Conservation (phyloP, 2,113 vertebrate species). For the Eudyptes chrysolophus region DNA sequence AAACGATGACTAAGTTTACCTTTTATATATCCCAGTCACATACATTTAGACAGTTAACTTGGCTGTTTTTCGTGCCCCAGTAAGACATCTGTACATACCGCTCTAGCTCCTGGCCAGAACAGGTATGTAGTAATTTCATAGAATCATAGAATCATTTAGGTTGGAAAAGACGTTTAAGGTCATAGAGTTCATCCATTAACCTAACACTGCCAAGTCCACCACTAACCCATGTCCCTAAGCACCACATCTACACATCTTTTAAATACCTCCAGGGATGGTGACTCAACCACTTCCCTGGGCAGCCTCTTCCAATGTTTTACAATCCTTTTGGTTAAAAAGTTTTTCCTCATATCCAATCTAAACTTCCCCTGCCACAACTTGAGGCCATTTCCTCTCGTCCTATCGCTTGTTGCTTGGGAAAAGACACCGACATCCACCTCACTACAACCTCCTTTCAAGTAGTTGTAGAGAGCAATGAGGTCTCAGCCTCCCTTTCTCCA, state of each 20-base stretch:
- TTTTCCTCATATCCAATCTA: too few relatives aligned
- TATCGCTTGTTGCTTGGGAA: too few relatives aligned
- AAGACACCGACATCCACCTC: too few relatives aligned
- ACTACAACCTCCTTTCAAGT: too few relatives aligned
- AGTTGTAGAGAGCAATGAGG: too few relatives aligned
- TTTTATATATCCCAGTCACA: neutral
- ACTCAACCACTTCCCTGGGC: too few relatives aligned
- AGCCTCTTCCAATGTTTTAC: too few relatives aligned
- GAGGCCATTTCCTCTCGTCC: too few relatives aligned
- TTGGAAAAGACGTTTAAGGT: neutral
- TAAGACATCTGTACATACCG: neutral
- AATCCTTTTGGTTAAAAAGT: too few relatives aligned
- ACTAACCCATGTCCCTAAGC: neutral
- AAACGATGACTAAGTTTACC: neutral
- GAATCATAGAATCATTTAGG: neutral
- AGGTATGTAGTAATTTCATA: neutral
- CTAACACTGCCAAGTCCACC: neutral
- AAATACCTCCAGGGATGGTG: too few relatives aligned
- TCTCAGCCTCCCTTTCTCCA: too few relatives aligned
- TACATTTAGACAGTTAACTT: neutral
- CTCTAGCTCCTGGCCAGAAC: neutral
- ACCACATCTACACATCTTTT: neutral
- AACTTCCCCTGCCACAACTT: too few relatives aligned
- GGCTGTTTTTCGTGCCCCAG: neutral
- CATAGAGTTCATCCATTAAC: neutral